Evolutionary conservation across 2,797 vertebrate species (phyloP), one percentile per base, ranked within the genome.

Genomic region (Neosalanx taihuensis): DNA sequence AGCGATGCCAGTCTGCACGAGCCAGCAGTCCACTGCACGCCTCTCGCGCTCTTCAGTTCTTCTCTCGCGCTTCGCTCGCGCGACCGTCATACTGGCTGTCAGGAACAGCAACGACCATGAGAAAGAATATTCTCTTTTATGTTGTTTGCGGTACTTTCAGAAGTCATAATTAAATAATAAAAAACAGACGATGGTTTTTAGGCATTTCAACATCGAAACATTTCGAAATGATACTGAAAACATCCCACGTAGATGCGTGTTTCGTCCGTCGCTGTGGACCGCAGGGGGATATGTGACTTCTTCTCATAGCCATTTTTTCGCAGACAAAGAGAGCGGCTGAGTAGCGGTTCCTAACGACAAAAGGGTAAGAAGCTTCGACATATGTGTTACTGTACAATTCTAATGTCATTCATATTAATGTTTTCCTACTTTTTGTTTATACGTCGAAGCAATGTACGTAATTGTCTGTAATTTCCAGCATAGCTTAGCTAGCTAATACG

Each of bases 251-350:
- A 74, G 72, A 67, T 77, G 82, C 75, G 67, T 81, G 84, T 87
- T 87, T 87, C 79, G 80, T 80, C 85, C 81, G 78, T 83, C 84
- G 70, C 85, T 76, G 87, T 73, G 89, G 84, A 87, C 83, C 88
- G 78, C 84, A 67, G 87, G 80, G 89, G 90, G 88, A 91, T 88
- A 79, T 85, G 84, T 86, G 88, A 89, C 87, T 91, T 87, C 88
- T 91, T 87, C 82, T 79, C 82, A 90, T 84, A 92, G 93, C 91
- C 91, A 89, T 91, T 91, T 92, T 84, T 79, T 89, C 23, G 83
- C 89, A 94, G 92, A 94, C 92, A 94, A 94, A 93, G 92, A 92
- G 85, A 86, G 89, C 90, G 83, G 87, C 83, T 89, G 86, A 93
- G 86, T 85, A 87, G 76, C 61, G 89, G 83, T 85, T 87, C 79